These are phyloP conservation scores for Mamestra brassicae DNA, from an alignment of 2,888 invertebrate species.

Conservation along the genomic window DNA sequence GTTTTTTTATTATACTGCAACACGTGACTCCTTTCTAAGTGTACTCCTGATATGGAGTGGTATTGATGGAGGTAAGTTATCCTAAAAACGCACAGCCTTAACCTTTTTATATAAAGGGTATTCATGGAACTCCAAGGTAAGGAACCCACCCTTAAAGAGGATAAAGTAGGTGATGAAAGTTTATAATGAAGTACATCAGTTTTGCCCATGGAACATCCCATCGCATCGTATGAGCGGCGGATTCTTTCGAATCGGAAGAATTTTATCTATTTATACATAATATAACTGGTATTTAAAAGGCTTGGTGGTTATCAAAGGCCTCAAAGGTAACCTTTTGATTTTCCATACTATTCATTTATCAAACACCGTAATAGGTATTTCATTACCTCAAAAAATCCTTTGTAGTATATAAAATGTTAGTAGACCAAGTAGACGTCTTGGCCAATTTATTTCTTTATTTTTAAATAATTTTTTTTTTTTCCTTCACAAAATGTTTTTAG, in stretches of 20 bases:
- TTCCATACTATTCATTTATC: not conserved
- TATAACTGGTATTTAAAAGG: too few species aligned
- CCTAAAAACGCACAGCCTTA: too few species aligned
- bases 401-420: slow-evolving; percentile 6
- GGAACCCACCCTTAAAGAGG: too few species aligned
- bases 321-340: slow-evolving; percentile 5
- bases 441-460: slow-evolving; percentile 26
- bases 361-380: not conserved
- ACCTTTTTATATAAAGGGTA: too few species aligned
- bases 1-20: not conserved
- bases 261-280: too few species aligned
- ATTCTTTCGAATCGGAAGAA: too few species aligned
- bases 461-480: slow-evolving; percentile 29
- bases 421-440: slow-evolving; percentile 25
- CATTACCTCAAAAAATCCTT: not conserved
- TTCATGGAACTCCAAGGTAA: too few species aligned
- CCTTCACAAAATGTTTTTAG: not conserved
- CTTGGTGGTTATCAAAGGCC: not conserved
- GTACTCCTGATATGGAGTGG: not conserved
- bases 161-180: too few species aligned
- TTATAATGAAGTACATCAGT: too few species aligned
- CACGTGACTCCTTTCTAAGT: not conserved
- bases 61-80: too few species aligned
- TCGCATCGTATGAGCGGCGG: too few species aligned
- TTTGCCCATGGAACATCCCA: too few species aligned